Base-by-base conservation (phyloP, 1,140 invertebrate species). In the Chrysomallon squamiferum region DNA sequence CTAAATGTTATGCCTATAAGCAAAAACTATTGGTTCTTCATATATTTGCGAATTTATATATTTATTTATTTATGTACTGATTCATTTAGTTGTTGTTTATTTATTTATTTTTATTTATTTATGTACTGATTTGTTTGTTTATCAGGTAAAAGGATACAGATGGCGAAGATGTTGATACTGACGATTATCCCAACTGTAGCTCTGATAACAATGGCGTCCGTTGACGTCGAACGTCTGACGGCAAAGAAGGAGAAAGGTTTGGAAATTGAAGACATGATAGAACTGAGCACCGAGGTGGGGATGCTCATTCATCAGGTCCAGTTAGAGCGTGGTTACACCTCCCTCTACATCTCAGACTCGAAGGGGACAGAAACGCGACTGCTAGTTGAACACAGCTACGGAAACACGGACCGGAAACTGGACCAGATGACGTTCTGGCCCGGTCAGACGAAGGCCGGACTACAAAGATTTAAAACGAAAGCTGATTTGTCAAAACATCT, bases 291-390 rank as follows among this genome's bases (percentile, higher is more conserved):
- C 2, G 56, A 76, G 50, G 59, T 77, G 3, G 80, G 78, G 2
- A 66, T 74, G 41, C 57, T 80, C 0, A 68, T 82, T 3, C 78
- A 82, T 65, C 71, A 69, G 58, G 64, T 82, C 15, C 80, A 82
- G 57, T 60, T 68, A 15, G 80, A 82, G 58, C 54, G 78, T 30
- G 78, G 63, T 1, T 71, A 81, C 64, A 71, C 76, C 43, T 78
- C 73, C 11, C 68, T 79, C n/a, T 71, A 76, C 57, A 61, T 78
- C 18, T 77, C 72, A 60, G 69, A 62, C 11, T 52, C 71, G 2
- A 75, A 74, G 25, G 66, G 68, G 9, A 52, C 65, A 18, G 57
- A 61, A 20, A 41, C 32, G 7, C 41, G 27, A 4, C 68, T 67
- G 20, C 75, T 80, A 27, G 59, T 79, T 22, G 64, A 72, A 6